Base-by-base conservation (phyloP, 2,888 invertebrate genomes). In the Tholera decimalis region DNA sequence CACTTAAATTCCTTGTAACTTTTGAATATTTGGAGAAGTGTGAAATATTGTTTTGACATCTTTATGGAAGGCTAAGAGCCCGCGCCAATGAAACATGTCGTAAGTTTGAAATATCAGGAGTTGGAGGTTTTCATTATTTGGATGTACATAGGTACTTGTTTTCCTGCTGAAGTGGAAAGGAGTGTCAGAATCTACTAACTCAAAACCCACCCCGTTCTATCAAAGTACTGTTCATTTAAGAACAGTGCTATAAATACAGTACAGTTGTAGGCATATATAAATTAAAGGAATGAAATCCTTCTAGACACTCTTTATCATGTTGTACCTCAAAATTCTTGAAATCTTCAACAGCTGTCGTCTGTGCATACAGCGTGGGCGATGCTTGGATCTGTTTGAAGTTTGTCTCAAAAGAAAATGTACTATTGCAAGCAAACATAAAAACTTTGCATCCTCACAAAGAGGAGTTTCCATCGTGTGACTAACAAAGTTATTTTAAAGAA, bases 311-410 rank as follows among this genome's bases (percentile, higher is more conserved):
- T 39, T 26, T 26, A 18, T 39, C 22, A n/a, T 3, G 8, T 37
- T 9, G 41, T 30, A 70, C 49, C 13, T 46, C 54, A 20, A 20
- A 46, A 46, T 8, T 33, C 15, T 9, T 37, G 3, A 1, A 3
- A 49, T 44, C 6, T 44, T 20, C 46, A 47, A 61, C 24, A n/a
- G 28, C 11, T 11, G 46, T 53, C 28, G 20, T 15, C 44, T 33
- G 11, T 9, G 13, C 4, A 7, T 18, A 13, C 15, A 26, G 53
- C 22, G 65, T 73, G 20, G 69, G 73, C 44, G 22, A 65, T 3
- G 37, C 54, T 43, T 26, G 22, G 8, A 37, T 26, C 13, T 30
- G 13, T 68, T 63, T 72, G 26, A 43, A 24, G 9, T 33, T 33
- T 39, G 6, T 1, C 18, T 44, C 26, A n/a, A 73, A 73, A 39